Conservation (phyloP, 1,140 invertebrate genomes). For the Nasonia giraulti region DNA sequence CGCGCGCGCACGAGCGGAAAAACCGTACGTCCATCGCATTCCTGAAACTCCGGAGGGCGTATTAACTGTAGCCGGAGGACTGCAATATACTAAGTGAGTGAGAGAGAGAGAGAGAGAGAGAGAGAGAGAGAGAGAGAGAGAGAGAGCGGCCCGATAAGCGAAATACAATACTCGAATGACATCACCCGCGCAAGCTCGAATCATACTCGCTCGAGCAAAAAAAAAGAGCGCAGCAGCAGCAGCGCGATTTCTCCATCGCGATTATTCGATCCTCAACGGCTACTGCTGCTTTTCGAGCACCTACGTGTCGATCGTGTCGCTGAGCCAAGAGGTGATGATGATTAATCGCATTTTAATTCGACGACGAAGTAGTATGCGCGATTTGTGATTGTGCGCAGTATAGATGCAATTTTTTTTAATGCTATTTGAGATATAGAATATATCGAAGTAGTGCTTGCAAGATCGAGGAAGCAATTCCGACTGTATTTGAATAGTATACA, state of each 20-base stretch:
- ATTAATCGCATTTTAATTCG: conserved; percentile 47
- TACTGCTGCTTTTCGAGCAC: not conserved
- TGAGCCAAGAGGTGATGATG: not conserved
- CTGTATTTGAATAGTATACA: no score
- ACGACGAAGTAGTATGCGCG: conserved; percentile 7
- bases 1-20: conserved; percentile 11
- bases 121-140: no score
- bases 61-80: conserved; percentile 49
- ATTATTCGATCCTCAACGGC: not conserved
- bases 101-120: no score
- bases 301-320: conserved; percentile 32
- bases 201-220: conserved; percentile 19
- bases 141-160: conserved; percentile 62
- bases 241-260: not conserved
- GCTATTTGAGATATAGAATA: no score
- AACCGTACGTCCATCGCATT: conserved; percentile 57
- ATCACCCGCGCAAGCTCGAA: conserved; percentile 49
- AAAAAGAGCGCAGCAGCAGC: conserved; percentile 30
- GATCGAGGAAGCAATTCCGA: no score
- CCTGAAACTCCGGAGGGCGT: conserved; percentile 62
- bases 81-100: not conserved
- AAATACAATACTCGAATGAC: conserved; percentile 66
- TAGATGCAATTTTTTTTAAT: no score
- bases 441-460: no score
- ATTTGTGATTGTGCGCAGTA: conserved; percentile 14